Percentiles rank a stretch among this genome's conserved stretches.
phyloP scores from a whole-genome alignment of 2,797 vertebrate species.

The Leptoclinus maculatus region DNA sequence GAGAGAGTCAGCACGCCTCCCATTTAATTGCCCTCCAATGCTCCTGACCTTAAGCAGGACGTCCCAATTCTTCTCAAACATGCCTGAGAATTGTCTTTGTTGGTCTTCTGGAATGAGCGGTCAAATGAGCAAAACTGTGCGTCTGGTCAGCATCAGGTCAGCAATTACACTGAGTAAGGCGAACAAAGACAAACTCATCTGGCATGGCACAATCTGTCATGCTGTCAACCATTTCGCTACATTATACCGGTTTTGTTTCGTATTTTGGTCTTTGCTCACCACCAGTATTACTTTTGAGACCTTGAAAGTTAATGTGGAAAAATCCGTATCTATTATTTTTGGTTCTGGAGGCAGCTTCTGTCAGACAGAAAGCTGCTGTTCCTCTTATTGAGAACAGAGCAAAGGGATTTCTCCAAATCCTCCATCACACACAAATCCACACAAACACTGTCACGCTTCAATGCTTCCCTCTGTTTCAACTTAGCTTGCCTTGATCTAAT shows the following conservation, averaged over 20 bases:
- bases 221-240: not conserved
- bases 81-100: conserved; percentile 36
- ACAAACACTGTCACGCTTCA: conserved; percentile 59
- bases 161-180: conserved; percentile 2
- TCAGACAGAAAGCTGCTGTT: conserved; percentile 28
- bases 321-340: conserved; percentile 40
- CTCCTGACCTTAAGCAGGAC: conserved; percentile 64
- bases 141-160: conserved; percentile 23
- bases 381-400: conserved; percentile 36
- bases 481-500: conserved; percentile 54
- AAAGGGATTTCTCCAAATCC: conserved; percentile 57
- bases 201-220: not conserved
- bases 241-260: not conserved
- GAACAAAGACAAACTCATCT: not conserved
- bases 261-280: not conserved
- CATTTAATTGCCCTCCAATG: conserved; percentile 70
- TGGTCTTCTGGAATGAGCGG: conserved; percentile 26
- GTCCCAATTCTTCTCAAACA: conserved; percentile 61
- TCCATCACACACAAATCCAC: conserved; percentile 51
- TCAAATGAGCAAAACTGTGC: conserved; percentile 42
- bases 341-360: conserved; percentile 34
- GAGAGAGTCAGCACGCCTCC: conserved; percentile 61
- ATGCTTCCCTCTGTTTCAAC: conserved; percentile 42
- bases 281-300: conserved; percentile 6
- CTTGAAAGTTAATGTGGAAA: conserved; percentile 32